Evolutionary conservation across 2,113 vertebrate genomes (phyloP), one percentile per base, ranked within the genome.

Genomic region (Paramisgurnus dabryanus): DNA sequence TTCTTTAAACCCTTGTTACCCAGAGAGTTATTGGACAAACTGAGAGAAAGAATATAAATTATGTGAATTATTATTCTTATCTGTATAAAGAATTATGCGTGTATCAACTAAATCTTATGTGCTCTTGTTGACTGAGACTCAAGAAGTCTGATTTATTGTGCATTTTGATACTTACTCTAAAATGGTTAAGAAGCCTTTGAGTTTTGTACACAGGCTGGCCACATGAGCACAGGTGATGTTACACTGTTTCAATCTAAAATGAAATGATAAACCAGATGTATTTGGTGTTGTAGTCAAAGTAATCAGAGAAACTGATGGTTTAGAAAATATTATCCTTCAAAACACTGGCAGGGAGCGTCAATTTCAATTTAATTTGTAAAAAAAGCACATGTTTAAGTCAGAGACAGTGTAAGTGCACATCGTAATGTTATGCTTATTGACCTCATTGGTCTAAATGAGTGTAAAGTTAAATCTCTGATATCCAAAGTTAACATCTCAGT

Each of bases 11-110:
- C 95, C 27, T 87, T 66, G 0, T 94, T 92, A 17, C 92, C 90
- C 61, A 98, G 88, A 3, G 12, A 11, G 58, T 97, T 97, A 15
- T 6, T 63, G 2, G 95, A 96, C 41, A 98, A 86, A 87, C 96
- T 98, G 65, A 65, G 2, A 85, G 2, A 6, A 5, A 43, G 13
- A 53, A 49, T 67, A 47, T 39, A 41, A n/a, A 7, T 6, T 7
- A 18, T 7, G 2, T 0, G 7, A 6, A 47, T 8, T 47, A 47
- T 47, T 6, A 47, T 10, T 47, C 10, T 7, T n/a, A n/a, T 17
- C 41, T 58, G 15, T 7, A 50, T 40, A 5, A 73, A 39, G 12
- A 18, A 39, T 13, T 66, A 34, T 66, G 61, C 2, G 7, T 49
- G 15, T 49, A 11, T 64, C 13, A 50, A 39, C 43, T 13, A 11